Evolutionary conservation across 2,888 invertebrate species (phyloP), one percentile per base, ranked within the genome.

Genomic region (Atethmia centrago): DNA sequence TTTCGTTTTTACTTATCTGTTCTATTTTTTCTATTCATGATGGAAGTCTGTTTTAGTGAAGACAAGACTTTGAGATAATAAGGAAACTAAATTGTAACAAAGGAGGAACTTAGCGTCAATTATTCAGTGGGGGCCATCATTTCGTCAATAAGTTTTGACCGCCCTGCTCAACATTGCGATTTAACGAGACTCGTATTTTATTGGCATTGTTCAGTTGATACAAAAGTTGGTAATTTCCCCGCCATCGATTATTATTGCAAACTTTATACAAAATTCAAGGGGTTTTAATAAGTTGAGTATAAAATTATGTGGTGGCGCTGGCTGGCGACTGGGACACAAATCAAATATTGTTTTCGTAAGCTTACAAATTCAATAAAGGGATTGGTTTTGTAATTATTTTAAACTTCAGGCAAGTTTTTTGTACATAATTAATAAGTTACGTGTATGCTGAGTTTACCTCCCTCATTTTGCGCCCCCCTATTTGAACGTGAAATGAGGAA

Each of bases 201-300:
- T 90, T 86, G 84, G 82, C 85, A 85, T 86, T 89, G 90, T 88
- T 88, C 88, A 87, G 88, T 90, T 89, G 91, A 91, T 91, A 92
- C 87, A 90, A 91, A 93, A 93, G 89, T 92, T 91, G 74, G 80
- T 69, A 87, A 89, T 88, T 89, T 89, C 56, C 56, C 70, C 77
- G 82, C 87, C 88, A 90, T 91, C 92, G 92, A 93, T 93, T 93
- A 91, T 92, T 92, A 91, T 91, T 89, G 87, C 86, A 85, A 93
- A 93, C 83, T 91, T 91, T 84, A 63, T 67, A 61, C 77, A 80
- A 86, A 90, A 87, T 91, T 90, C 88, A 81, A 85, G 86, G 80
- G 82, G 87, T 81, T 88, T 91, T 92, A 90, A 90, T 92, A 92
- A 92, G 89, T 90, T 90, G 74, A 71, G 85, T 87, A 89, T 90